Evolutionary conservation across 2,888 invertebrate species (phyloP).

Genomic region (Nineta flava): DNA sequence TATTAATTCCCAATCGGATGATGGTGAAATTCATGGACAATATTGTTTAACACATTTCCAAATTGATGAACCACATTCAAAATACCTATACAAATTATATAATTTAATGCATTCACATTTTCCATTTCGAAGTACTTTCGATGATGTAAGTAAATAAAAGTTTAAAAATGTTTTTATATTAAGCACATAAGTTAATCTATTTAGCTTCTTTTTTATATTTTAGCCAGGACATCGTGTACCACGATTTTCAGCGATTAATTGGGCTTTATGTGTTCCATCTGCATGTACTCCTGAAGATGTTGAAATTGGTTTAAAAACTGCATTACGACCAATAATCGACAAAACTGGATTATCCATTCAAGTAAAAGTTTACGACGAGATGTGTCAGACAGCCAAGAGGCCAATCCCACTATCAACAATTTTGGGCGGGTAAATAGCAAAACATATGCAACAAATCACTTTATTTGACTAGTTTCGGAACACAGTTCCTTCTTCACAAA

Average conservation of each 20-base stretch:
- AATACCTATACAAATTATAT: slow-evolving; percentile 32
- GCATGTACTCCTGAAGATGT: slow-evolving; percentile 41
- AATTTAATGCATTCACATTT: slow-evolving; percentile 41
- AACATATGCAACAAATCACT: too few relatives aligned
- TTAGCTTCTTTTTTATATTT: slow-evolving; percentile 13
- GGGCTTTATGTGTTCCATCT: slow-evolving; percentile 51
- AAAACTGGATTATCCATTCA: slow-evolving; percentile 38
- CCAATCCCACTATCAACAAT: slow-evolving; percentile 28
- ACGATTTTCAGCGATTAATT: slow-evolving; percentile 45
- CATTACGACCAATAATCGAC: slow-evolving; percentile 30
- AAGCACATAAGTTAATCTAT: not conserved
- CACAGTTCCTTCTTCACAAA: too few relatives aligned
- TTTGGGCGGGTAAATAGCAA: slow-evolving; percentile 29
- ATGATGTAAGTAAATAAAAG: slow-evolving; percentile 39
- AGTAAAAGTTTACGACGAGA: slow-evolving; percentile 39
- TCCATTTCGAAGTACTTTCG: slow-evolving; percentile 44
- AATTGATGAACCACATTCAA: slow-evolving; percentile 32
- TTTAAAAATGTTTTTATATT: not conserved
- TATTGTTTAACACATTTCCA: slow-evolving; percentile 50
- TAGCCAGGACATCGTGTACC: slow-evolving; percentile 57
- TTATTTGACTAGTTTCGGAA: not conserved
- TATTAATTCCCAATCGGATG: slow-evolving; percentile 18
- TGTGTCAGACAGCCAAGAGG: slow-evolving; percentile 37
- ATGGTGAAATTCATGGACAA: slow-evolving; percentile 33
- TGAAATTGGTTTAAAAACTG: slow-evolving; percentile 34